phyloP scores from a whole-genome alignment of 1,140 invertebrate species.

The Oedothorax gibbosus region DNA sequence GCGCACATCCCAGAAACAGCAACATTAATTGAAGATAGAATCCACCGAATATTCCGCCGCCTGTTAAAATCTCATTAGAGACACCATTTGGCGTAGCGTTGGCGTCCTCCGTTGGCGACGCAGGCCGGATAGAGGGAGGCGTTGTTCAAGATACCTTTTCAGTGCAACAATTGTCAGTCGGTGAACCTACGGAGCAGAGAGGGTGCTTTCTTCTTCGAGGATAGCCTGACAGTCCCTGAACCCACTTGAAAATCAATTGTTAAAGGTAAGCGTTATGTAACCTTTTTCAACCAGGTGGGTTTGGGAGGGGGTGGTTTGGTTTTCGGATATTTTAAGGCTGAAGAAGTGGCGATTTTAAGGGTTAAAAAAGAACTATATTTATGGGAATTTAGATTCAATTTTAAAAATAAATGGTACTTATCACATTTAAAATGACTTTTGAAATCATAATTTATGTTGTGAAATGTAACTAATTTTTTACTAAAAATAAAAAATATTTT shows the following conservation, averaged over 20 bases:
- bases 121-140: neutral
- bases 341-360: no score
- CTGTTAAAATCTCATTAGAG: constrained; percentile 42
- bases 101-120: constrained; percentile 27
- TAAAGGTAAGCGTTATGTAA: constrained; percentile 3
- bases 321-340: no score
- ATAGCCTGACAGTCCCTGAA: neutral
- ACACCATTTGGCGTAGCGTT: constrained; percentile 8
- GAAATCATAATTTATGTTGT: no score
- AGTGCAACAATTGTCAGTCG: constrained; percentile 44
- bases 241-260: constrained; percentile 24
- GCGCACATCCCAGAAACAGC: no score
- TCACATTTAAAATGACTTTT: no score
- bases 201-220: constrained; percentile 10
- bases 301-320: neutral
- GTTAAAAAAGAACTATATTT: no score
- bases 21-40: neutral
- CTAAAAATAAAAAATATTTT: no score
- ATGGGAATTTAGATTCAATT: no score
- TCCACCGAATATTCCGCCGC: neutral
- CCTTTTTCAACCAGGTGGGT: neutral
- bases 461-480: no score
- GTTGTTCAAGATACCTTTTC: constrained; percentile 28
- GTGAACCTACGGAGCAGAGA: neutral
- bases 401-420: no score